Conservation (phyloP, 2,113 vertebrate genomes). For the Pedetes capensis region DNA sequence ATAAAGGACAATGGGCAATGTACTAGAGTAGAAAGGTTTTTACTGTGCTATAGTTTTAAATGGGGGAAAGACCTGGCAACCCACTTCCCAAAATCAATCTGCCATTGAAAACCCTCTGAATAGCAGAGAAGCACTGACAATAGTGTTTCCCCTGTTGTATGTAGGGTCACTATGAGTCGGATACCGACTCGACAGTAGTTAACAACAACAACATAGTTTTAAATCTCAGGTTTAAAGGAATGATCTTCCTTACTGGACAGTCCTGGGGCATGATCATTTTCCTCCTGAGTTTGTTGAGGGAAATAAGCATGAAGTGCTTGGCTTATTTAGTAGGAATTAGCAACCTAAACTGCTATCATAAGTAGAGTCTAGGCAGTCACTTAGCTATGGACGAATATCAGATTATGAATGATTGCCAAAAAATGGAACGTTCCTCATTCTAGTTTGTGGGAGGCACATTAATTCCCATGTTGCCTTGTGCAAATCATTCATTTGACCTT, state of each 20-base stretch:
- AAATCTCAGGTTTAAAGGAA: neutral
- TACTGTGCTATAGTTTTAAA: no score
- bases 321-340: neutral
- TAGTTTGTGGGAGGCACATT: neutral
- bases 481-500: constrained; percentile 42
- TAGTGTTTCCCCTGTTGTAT: no score
- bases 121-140: no score
- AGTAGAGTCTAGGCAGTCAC: neutral
- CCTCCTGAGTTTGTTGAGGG: neutral
- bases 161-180: no score
- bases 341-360: neutral
- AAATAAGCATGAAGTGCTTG: neutral
- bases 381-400: neutral
- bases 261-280: neutral
- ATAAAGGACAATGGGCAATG: neutral
- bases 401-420: neutral
- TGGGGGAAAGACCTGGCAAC: no score
- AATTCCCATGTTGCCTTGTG: neutral
- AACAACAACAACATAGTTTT: no score
- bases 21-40: neutral
- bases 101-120: no score
- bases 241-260: neutral
- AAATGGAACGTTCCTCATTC: neutral
- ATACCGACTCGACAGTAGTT: no score
- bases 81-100: no score